Base-by-base conservation (phyloP, 2,888 invertebrate species). In the Chymomyza fuscimana region DNA sequence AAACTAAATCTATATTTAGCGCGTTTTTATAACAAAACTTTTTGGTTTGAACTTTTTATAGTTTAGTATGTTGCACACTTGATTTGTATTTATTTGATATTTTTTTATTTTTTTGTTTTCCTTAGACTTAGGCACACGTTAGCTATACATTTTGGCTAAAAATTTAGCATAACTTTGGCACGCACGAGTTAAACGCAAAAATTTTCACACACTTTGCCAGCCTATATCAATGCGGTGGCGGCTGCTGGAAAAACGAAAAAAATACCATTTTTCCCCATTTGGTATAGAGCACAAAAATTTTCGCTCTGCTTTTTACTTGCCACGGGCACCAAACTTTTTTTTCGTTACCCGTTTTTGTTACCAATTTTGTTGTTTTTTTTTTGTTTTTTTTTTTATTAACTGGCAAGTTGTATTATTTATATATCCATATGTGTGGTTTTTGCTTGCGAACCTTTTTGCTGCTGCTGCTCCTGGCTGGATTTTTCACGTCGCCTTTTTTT, bases 401-500 rank as follows among this genome's bases (percentile, higher is more conserved):
- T n/a, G 5, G 51, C 5, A 12, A 54, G 0, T 19, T 19, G 9
- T 54, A 7, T 54, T 54, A 19, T 9, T 54, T 54, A 19, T 22
- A 54, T 54, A 19, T 22, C 16, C 54, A 54, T 54, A 19, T 54
- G 16, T 16, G 7, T 22, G 16, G 54, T 19, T 25, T 58, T 58
- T 58, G 56, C 15, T 54, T 2, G 58, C 58, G 19, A 58, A 58
- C 58, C 58, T 58, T 58, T 58, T 25, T 36, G 32, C 52, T 61
- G 16, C 25, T 58, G 15, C 58, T 25, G 58, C 58, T 60, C 12
- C 32, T 61, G 66, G 46, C 51, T 52, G 29, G 77, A 75, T 64
- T 86, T 83, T 83, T 87, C 84, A 84, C 79, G 73, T 84, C 74
- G 86, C 87, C 81, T 74, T 77, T 79, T 78, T 87, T 82, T 76